Conservation (phyloP, 2,888 invertebrate species). For the Pinctada fucata region DNA sequence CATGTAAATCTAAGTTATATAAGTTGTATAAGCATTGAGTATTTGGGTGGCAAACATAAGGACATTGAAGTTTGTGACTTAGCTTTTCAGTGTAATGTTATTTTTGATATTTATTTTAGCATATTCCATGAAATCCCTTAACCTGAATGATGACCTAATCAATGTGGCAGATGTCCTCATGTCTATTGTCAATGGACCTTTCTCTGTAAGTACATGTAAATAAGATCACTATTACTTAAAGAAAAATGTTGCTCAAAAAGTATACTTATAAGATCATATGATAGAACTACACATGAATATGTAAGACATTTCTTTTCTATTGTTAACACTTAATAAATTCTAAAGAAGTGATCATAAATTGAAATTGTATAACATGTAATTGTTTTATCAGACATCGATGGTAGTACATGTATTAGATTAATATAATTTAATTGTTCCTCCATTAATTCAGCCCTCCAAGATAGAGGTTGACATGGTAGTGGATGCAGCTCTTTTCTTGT, state of each 20-base stretch:
- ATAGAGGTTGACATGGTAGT: conserved; percentile 75
- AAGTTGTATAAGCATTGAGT: too few species aligned
- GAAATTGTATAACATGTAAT: too few species aligned
- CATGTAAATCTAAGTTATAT: too few species aligned
- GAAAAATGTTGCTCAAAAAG: too few species aligned
- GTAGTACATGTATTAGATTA: too few species aligned
- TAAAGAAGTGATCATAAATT: too few species aligned
- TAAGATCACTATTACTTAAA: too few species aligned
- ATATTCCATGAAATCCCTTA: conserved; percentile 51
- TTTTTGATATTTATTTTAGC: conserved; percentile 39
- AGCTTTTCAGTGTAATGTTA: too few species aligned
- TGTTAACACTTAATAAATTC: too few species aligned
- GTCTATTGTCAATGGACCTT: conserved; percentile 70
- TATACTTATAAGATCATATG: not conserved
- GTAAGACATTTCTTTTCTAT: not conserved
- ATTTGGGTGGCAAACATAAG: too few species aligned
- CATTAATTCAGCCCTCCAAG: conserved; percentile 60
- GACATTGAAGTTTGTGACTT: too few species aligned
- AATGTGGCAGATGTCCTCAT: conserved; percentile 71
- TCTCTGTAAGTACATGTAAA: conserved; percentile 53
- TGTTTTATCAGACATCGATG: too few species aligned
- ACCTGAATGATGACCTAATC: conserved; percentile 69
- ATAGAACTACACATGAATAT: not conserved
- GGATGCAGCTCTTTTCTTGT: conserved; percentile 74
- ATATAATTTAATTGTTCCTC: not conserved